Conservation (phyloP, 2,888 invertebrate genomes). For the Lysandra coridon region DNA sequence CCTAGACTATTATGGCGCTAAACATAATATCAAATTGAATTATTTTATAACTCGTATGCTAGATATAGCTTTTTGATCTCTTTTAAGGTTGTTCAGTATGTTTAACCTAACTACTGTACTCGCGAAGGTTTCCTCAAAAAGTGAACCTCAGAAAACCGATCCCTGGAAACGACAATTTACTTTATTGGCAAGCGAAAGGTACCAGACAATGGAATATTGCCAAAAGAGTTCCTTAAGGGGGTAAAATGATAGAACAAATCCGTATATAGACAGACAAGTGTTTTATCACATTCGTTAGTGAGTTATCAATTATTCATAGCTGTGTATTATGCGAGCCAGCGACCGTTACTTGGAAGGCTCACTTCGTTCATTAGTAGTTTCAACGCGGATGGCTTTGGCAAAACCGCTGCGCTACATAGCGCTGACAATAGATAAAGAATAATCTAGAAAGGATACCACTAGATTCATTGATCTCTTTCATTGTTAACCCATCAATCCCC, state of each 20-base stretch:
- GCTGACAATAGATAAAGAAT: conserved; percentile 49
- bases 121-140: conserved; percentile 27
- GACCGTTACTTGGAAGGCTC: conserved; percentile 78
- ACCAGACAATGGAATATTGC: conserved; percentile 47
- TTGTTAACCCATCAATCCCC: too few species aligned
- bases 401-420: conserved; percentile 76
- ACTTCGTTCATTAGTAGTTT: conserved; percentile 76
- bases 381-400: conserved; percentile 75
- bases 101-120: neutral
- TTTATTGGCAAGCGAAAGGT: conserved; percentile 35
- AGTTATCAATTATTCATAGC: conserved; percentile 76
- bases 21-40: neutral
- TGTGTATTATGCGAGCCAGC: conserved; percentile 69
- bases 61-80: neutral
- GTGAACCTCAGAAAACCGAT: neutral
- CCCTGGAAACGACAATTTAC: neutral
- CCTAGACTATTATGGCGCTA: neutral
- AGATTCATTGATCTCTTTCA: neutral
- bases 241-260: conserved; percentile 58
- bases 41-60: neutral
- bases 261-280: conserved; percentile 70
- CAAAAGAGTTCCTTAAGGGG: conserved; percentile 45
- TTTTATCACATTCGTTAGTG: conserved; percentile 71
- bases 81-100: neutral
- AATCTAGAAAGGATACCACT: conserved; percentile 44